Conservation (phyloP, 2,888 invertebrate genomes). For the Maniola hyperantus region DNA sequence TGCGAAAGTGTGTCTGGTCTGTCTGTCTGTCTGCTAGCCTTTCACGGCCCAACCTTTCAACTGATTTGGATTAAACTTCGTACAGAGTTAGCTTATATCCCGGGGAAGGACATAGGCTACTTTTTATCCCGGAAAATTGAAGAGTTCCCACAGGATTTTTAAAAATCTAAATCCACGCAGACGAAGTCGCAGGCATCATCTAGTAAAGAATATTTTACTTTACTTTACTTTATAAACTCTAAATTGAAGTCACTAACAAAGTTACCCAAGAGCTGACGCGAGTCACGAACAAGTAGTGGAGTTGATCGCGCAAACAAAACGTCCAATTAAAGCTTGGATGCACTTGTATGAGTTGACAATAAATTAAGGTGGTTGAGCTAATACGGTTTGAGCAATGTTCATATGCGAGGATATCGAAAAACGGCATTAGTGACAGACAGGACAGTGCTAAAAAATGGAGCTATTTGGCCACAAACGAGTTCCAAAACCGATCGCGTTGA, state of each 20-base stretch:
- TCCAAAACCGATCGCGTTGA: no score
- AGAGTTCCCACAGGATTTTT: no score
- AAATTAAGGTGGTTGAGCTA: constrained; percentile 47
- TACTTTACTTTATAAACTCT: neutral
- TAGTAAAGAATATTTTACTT: no score
- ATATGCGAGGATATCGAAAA: neutral
- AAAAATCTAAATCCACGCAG: no score
- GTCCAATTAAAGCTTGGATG: constrained; percentile 44
- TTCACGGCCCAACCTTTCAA: no score
- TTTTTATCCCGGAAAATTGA: no score
- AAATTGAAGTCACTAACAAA: constrained; percentile 15
- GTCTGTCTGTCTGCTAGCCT: no score
- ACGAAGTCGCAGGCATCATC: no score
- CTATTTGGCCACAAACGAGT: neutral
- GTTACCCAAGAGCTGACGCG: constrained; percentile 12
- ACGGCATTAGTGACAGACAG: constrained; percentile 21
- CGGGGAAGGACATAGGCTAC: no score
- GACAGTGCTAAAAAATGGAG: neutral
- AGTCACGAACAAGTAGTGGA: constrained; percentile 22
- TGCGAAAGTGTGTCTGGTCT: no score
- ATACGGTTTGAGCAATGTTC: constrained; percentile 44
- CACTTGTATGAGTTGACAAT: constrained; percentile 44
- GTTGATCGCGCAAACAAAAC: constrained; percentile 41
- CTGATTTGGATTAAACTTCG: no score
- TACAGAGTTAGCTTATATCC: no score